A percentile compares a stretch with the other conserved stretches of the same genome.
Conservation (phyloP, 1,140 invertebrate genomes). For the Drosophila rufa region DNA sequence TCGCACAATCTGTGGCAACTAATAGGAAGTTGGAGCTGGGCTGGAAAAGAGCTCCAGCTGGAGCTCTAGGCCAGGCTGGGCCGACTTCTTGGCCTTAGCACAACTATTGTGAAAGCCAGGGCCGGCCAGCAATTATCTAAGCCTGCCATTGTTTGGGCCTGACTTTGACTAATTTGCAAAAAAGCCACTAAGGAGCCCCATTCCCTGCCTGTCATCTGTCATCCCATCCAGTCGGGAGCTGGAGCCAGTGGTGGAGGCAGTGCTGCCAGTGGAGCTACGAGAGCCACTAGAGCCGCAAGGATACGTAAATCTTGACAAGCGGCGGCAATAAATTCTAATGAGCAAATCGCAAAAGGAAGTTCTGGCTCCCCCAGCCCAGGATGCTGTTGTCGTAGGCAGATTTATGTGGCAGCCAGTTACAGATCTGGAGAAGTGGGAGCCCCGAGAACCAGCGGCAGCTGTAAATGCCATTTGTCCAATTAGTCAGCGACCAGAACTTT, state of each 20-base stretch:
- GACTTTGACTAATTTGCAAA: constrained; percentile 83
- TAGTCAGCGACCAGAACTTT: constrained; percentile 63
- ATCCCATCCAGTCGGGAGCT: constrained; percentile 55
- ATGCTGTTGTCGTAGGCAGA: constrained; percentile 74
- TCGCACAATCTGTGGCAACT: constrained; percentile 80
- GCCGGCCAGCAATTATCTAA: constrained; percentile 78
- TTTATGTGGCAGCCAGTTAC: constrained; percentile 74
- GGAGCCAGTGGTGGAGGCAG: not conserved
- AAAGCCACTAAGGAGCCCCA: constrained; percentile 57
- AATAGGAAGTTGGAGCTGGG: constrained; percentile 74
- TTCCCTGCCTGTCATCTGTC: constrained; percentile 77
- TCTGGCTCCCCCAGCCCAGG: constrained; percentile 63
- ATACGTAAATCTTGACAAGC: constrained; percentile 84
- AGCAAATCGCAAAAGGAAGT: constrained; percentile 82
- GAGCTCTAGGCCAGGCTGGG: constrained; percentile 21
- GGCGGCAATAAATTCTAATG: constrained; percentile 82
- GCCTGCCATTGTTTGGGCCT: constrained; percentile 78
- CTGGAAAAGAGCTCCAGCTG: constrained; percentile 18
- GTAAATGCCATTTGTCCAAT: constrained; percentile 83
- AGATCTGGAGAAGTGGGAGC: constrained; percentile 18
- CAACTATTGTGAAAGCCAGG: constrained; percentile 72
- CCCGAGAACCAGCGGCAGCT: constrained; percentile 57
- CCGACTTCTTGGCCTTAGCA: constrained; percentile 60
- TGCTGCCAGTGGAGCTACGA: not conserved
- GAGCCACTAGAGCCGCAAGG: constrained; percentile 51